Evolutionary conservation across 2,888 invertebrate species (phyloP).

Genomic region (Allolobophora icterica): DNA sequence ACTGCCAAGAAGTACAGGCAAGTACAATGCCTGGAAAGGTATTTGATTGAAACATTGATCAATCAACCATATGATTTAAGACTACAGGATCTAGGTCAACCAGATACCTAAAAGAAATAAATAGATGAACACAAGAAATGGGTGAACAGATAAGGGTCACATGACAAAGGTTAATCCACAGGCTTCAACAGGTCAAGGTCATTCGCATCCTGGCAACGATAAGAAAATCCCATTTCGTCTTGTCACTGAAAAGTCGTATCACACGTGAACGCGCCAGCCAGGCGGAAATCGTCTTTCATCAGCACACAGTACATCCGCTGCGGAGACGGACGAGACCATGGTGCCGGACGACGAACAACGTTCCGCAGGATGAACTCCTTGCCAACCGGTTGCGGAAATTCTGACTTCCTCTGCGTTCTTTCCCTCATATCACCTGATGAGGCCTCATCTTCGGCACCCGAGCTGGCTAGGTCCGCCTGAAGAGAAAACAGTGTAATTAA

Average conservation of each 20-base stretch:
- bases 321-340: conserved; percentile 72
- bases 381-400: conserved; percentile 71
- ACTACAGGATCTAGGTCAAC: background rate
- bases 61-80: background rate
- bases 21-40: background rate
- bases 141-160: background rate
- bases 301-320: conserved; percentile 77
- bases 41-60: background rate
- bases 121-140: conserved; percentile 12
- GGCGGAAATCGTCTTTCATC: conserved; percentile 74
- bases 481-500: background rate
- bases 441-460: conserved; percentile 54
- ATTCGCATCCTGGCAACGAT: background rate
- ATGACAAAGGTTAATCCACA: background rate
- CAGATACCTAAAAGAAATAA: background rate
- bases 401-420: conserved; percentile 47
- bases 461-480: conserved; percentile 24
- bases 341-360: conserved; percentile 71
- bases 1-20: background rate
- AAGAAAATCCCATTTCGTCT: background rate
- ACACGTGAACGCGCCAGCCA: conserved; percentile 81
- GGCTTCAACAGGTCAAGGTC: background rate
- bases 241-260: conserved; percentile 74
- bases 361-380: conserved; percentile 75
- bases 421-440: background rate